Percentiles rank a stretch among this genome's conserved stretches.
Conservation (phyloP, 2,888 invertebrate species). For the Barypeithes pellucidus region DNA sequence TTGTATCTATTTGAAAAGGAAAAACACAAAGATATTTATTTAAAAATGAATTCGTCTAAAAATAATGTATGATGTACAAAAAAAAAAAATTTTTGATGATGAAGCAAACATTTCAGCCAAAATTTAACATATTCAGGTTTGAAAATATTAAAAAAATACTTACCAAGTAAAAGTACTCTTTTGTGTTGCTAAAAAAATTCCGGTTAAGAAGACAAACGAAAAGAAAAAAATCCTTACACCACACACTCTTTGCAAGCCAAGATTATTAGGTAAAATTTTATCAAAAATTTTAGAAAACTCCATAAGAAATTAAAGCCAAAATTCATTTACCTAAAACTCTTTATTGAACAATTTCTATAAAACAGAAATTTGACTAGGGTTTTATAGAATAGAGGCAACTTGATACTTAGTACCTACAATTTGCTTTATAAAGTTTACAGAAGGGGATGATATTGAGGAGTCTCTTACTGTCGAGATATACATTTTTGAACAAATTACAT, state of each 20-base stretch:
- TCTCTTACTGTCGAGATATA: not conserved
- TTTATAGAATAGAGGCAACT: constrained; percentile 7
- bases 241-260: constrained; percentile 15
- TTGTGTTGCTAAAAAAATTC: constrained; percentile 20
- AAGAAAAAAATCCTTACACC: not conserved
- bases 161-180: constrained; percentile 14
- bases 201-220: no score
- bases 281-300: constrained; percentile 25
- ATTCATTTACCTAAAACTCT: constrained; percentile 8
- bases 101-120: constrained; percentile 14
- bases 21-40: no score
- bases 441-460: not conserved
- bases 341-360: constrained; percentile 19
- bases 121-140: constrained; percentile 5
- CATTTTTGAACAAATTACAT: no score
- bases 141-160: constrained; percentile 25
- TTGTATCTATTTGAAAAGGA: constrained; percentile 69
- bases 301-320: constrained; percentile 6
- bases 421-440: not conserved
- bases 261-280: constrained; percentile 36
- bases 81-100: constrained; percentile 3
- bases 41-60: not conserved
- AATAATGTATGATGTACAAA: not conserved
- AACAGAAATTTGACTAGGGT: not conserved
- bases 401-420: constrained; percentile 18